These are phyloP conservation scores for Battus philenor DNA, from an alignment of 1,140 invertebrate genomes.

Conservation along the genomic window DNA sequence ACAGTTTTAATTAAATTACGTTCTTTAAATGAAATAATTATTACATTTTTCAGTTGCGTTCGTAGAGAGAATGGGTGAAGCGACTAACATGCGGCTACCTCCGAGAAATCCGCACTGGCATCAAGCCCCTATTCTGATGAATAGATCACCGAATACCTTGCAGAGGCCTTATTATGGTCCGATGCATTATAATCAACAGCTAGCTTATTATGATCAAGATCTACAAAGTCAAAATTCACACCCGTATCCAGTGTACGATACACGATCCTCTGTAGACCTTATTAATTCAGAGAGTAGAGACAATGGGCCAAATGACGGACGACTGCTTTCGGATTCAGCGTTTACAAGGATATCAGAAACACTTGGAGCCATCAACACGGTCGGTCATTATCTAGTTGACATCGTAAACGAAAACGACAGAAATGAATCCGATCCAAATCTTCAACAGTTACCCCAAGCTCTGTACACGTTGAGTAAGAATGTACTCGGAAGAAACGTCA, in stretches of 20 bases:
- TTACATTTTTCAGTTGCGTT: conserved; percentile 42
- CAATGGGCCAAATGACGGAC: conserved; percentile 45
- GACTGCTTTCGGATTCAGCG: conserved; percentile 76
- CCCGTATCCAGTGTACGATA: conserved; percentile 35
- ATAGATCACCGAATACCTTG: conserved; percentile 46
- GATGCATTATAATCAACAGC: conserved; percentile 20
- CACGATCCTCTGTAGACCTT: conserved; percentile 39
- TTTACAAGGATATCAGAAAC: conserved; percentile 82
- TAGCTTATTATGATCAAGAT: conserved; percentile 26
- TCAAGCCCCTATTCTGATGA: conserved; percentile 52
- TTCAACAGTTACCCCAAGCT: conserved; percentile 77
- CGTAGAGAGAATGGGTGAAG: conserved; percentile 38
- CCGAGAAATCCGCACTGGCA: conserved; percentile 54
- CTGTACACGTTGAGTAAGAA: conserved; percentile 89
- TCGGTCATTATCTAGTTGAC: conserved; percentile 89
- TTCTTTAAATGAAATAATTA: neutral
- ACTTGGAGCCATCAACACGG: conserved; percentile 86
- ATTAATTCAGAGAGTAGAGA: conserved; percentile 36
- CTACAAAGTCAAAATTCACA: conserved; percentile 29
- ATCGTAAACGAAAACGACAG: conserved; percentile 77
- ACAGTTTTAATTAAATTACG: neutral
- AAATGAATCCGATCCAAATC: conserved; percentile 59
- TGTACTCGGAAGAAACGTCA: conserved; percentile 86
- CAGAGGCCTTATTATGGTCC: conserved; percentile 22
- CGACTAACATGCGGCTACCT: conserved; percentile 38